Conservation (phyloP, 1,140 invertebrate genomes). For the Drosophila kanapiae region DNA sequence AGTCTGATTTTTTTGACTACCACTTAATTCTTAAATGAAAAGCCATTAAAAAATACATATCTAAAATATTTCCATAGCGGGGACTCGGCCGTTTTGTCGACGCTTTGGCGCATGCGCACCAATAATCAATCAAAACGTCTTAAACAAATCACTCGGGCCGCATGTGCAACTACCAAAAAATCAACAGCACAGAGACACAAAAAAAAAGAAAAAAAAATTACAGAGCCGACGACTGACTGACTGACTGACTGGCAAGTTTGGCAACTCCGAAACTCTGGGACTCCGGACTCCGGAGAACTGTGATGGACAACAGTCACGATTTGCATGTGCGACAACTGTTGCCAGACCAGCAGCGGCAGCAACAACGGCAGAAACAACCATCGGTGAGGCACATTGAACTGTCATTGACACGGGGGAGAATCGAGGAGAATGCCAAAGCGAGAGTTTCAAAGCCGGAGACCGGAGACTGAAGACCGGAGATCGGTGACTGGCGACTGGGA, state of each 20-base stretch:
- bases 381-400: constrained; percentile 79
- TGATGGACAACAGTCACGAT: constrained; percentile 84
- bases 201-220: constrained; percentile 49
- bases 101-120: constrained; percentile 67
- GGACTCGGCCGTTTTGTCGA: constrained; percentile 53
- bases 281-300: constrained; percentile 40
- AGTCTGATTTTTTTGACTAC: background rate
- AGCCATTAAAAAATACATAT: constrained; percentile 1
- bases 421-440: constrained; percentile 50
- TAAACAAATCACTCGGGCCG: constrained; percentile 80
- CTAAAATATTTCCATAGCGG: background rate
- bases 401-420: constrained; percentile 81
- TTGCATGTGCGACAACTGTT: constrained; percentile 84
- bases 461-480: constrained; percentile 23
- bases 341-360: constrained; percentile 50
- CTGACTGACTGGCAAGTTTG: constrained; percentile 68
- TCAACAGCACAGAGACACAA: constrained; percentile 50
- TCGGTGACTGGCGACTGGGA: constrained; percentile 49
- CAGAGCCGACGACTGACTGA: constrained; percentile 48
- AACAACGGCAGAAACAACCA: constrained; percentile 43
- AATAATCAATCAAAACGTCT: constrained; percentile 85
- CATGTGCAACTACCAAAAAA: constrained; percentile 74
- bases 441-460: constrained; percentile 33
- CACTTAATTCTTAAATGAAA: background rate
- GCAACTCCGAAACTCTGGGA: constrained; percentile 51